phyloP scores from a whole-genome alignment of 2,797 vertebrate genomes.

The Chelidonichthys spinosus region DNA sequence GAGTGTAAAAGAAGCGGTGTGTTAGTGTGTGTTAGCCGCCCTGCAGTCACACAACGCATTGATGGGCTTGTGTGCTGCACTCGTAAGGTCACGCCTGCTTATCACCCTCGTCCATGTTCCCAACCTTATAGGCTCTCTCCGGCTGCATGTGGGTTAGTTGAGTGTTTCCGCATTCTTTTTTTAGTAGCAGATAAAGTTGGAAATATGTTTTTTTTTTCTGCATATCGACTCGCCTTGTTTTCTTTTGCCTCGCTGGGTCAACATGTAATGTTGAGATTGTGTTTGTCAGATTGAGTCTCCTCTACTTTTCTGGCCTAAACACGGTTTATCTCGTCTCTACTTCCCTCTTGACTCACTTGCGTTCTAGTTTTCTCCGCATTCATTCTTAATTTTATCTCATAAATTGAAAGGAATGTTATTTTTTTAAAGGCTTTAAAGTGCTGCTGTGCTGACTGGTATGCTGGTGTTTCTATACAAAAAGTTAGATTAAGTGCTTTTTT shows the following conservation, averaged over 20 bases:
- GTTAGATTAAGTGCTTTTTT: no score
- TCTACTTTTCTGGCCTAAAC: conserved; percentile 43
- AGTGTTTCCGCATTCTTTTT: background rate
- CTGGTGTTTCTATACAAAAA: background rate
- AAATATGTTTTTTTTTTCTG: background rate
- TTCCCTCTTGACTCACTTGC: conserved; percentile 25
- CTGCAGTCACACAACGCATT: conserved; percentile 33
- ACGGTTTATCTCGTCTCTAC: conserved; percentile 23
- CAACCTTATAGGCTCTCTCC: conserved; percentile 5
- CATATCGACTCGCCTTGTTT: conserved; percentile 1
- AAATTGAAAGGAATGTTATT: conserved; percentile 36
- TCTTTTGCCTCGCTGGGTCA: conserved; percentile 40
- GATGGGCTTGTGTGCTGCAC: conserved; percentile 23
- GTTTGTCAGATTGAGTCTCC: conserved; percentile 60
- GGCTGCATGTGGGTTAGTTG: background rate
- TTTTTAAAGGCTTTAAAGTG: conserved; percentile 15
- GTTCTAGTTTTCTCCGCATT: conserved; percentile 24
- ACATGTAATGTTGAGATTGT: conserved; percentile 45
- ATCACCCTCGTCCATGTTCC: conserved; percentile 40
- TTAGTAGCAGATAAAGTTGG: conserved; percentile 8
- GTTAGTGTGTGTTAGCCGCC: conserved; percentile 17
- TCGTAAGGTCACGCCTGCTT: conserved; percentile 45
- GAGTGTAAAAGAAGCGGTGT: conserved; percentile 55
- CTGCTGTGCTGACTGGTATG: background rate
- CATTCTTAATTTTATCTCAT: conserved; percentile 34